Conservation (phyloP, 2,797 vertebrate species). For the Typhlichthys eigenmanni region DNA sequence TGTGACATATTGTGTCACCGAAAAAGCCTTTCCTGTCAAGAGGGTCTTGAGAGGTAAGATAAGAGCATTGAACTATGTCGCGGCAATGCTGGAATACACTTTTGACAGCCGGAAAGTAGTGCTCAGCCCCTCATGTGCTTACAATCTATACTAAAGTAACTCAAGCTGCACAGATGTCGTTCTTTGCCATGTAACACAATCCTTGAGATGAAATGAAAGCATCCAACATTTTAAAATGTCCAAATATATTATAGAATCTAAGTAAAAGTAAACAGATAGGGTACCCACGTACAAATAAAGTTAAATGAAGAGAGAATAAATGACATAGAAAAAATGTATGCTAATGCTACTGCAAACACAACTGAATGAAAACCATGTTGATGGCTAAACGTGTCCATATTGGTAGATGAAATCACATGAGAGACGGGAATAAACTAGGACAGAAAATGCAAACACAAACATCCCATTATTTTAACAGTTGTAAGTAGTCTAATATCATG, state of each 20-base stretch:
- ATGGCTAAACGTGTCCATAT: conserved; percentile 24
- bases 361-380: conserved; percentile 6
- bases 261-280: neutral
- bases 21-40: conserved; percentile 38
- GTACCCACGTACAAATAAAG: neutral
- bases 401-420: conserved; percentile 13
- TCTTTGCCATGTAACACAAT: neutral
- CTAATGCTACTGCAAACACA: too few species aligned
- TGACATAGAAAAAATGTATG: neutral
- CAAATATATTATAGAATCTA: neutral
- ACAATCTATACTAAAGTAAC: neutral
- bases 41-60: conserved; percentile 37
- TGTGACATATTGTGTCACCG: conserved; percentile 1
- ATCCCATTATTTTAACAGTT: too few species aligned
- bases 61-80: conserved; percentile 21
- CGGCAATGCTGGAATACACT: conserved; percentile 5
- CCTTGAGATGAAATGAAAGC: neutral
- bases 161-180: conserved; percentile 1
- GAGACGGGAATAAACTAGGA: conserved; percentile 15
- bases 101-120: conserved; percentile 15
- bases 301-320: conserved; percentile 6
- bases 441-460: conserved; percentile 6
- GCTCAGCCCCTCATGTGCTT: neutral
- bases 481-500: neutral
- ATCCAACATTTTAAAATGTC: neutral